Conservation (phyloP, 2,888 invertebrate genomes). For the Synergus umbraculus region DNA sequence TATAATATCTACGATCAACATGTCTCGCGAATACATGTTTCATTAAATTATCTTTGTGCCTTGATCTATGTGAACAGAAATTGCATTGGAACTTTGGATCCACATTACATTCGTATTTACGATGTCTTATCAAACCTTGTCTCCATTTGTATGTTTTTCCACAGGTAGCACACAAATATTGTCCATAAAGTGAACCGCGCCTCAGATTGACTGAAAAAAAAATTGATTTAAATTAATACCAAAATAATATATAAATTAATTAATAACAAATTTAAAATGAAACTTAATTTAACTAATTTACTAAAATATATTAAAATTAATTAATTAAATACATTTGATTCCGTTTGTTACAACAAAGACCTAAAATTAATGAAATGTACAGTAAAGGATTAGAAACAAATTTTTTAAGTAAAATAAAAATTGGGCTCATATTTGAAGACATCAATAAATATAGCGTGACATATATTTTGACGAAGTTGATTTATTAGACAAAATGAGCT, state of each 20-base stretch:
- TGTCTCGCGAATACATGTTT: constrained; percentile 30
- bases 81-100: constrained; percentile 22
- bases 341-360: no score
- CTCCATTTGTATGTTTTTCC: constrained; percentile 32
- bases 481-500: background rate
- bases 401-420: background rate
- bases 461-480: background rate
- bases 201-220: constrained; percentile 7
- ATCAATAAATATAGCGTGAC: background rate
- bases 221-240: background rate
- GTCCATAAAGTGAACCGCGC: background rate
- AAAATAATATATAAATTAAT: no score
- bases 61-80: constrained; percentile 11
- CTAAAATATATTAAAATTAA: no score
- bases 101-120: constrained; percentile 33
- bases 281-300: no score
- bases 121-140: constrained; percentile 35
- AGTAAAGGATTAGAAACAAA: background rate
- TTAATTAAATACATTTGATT: no score
- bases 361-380: no score
- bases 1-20: constrained; percentile 9
- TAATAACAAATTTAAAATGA: no score
- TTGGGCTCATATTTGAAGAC: background rate
- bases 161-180: constrained; percentile 19
- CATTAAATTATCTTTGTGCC: constrained; percentile 39